phyloP scores from a whole-genome alignment of 2,797 vertebrate species.

The Phrynocephalus vlangalii region DNA sequence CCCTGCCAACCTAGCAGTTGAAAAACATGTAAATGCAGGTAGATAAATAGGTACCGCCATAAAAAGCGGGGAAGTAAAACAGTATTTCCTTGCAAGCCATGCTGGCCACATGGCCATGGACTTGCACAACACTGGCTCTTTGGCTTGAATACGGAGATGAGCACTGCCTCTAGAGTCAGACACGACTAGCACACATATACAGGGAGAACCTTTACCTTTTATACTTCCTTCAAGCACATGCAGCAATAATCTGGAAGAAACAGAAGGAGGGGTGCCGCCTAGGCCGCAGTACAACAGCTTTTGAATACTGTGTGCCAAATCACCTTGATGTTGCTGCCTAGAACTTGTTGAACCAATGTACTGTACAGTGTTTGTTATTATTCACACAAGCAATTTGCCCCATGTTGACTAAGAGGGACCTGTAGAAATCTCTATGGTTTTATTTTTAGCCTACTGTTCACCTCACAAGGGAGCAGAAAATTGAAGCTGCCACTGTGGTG shows the following conservation, averaged over 20 bases:
- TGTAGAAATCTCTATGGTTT: slow-evolving; percentile 10
- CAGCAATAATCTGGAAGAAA: background rate
- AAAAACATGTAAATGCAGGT: too few relatives aligned
- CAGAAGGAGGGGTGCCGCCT: background rate
- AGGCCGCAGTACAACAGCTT: background rate
- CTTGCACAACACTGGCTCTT: too few relatives aligned
- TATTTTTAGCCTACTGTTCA: slow-evolving; percentile 1
- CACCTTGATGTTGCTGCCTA: background rate
- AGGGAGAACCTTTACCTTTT: too few relatives aligned
- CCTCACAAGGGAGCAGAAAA: slow-evolving; percentile 26
- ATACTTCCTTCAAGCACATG: too few relatives aligned
- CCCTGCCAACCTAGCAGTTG: too few relatives aligned
- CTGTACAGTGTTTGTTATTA: background rate
- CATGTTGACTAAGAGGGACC: slow-evolving; percentile 4
- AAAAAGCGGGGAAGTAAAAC: too few relatives aligned
- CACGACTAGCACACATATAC: too few relatives aligned
- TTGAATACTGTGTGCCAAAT: background rate
- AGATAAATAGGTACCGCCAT: too few relatives aligned
- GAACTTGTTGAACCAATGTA: background rate
- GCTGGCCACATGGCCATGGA: too few relatives aligned
- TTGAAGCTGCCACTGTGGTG: slow-evolving; percentile 11
- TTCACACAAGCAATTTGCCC: background rate
- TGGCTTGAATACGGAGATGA: too few relatives aligned
- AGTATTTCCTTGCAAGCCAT: too few relatives aligned
- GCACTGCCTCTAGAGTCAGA: too few relatives aligned